Conservation (phyloP, 2,888 invertebrate genomes). For the Eledona agricola region DNA sequence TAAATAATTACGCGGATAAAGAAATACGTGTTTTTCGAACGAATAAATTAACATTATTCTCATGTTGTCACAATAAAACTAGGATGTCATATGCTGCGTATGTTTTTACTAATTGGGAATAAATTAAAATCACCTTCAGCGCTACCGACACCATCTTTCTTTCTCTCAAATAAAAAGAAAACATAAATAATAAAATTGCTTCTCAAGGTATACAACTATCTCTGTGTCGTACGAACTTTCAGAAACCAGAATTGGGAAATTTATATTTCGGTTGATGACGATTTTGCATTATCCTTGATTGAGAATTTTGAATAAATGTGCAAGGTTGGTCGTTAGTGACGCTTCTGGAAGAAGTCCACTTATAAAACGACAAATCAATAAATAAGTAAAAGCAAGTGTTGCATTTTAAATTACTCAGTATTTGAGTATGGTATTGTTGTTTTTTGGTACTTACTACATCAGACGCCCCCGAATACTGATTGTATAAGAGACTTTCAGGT, state of each 20-base stretch:
- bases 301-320: background rate
- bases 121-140: constrained; percentile 1
- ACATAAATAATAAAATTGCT: constrained; percentile 41
- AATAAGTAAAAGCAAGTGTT: too few relatives aligned
- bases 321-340: background rate
- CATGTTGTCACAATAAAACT: too few relatives aligned
- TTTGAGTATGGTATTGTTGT: too few relatives aligned
- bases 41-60: too few relatives aligned
- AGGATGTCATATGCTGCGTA: too few relatives aligned
- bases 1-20: too few relatives aligned
- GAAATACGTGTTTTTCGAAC: too few relatives aligned
- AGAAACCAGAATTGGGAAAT: constrained; percentile 11
- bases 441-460: constrained; percentile 78
- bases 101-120: background rate
- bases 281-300: constrained; percentile 6
- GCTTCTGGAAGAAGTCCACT: too few relatives aligned
- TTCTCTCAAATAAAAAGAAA: constrained; percentile 44
- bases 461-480: constrained; percentile 84
- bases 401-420: too few relatives aligned
- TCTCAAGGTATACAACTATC: constrained; percentile 48
- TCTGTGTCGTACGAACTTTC: constrained; percentile 29
- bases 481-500: constrained; percentile 82
- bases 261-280: constrained; percentile 5
- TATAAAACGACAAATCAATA: too few relatives aligned
- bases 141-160: constrained; percentile 36